Percentiles rank a stretch among this genome's conserved stretches.
These are phyloP conservation scores for Meles meles DNA, from an alignment of 2,113 vertebrate species.

Conservation along the genomic window DNA sequence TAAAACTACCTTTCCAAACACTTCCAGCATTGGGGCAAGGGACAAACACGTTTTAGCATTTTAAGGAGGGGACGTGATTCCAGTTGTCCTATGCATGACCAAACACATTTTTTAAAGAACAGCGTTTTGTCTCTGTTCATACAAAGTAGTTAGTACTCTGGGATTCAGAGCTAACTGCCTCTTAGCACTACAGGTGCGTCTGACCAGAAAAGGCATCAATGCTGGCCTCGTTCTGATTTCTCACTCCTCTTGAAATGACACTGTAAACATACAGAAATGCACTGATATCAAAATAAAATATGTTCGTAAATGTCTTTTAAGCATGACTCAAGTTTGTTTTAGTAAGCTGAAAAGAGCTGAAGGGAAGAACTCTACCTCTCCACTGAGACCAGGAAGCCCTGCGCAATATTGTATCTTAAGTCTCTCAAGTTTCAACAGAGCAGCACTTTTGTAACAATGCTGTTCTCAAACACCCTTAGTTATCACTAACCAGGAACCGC, in stretches of 20 bases:
- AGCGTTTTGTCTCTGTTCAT: background rate
- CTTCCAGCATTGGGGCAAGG: background rate
- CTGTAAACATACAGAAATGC: background rate
- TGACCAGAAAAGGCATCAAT: background rate
- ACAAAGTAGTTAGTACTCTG: background rate
- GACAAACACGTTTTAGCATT: background rate
- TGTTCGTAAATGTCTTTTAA: background rate
- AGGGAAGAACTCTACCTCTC: background rate
- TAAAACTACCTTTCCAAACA: background rate
- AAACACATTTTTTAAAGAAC: background rate
- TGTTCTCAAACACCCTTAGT: conserved; percentile 13
- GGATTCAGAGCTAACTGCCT: background rate
- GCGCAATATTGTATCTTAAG: background rate
- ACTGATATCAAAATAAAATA: background rate
- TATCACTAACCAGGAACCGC: conserved; percentile 35
- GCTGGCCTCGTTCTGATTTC: background rate
- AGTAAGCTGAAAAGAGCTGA: background rate
- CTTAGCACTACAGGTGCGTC: background rate
- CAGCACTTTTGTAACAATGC: conserved; percentile 34
- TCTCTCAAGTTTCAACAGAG: conserved; percentile 52
- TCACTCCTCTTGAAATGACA: background rate
- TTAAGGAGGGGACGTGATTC: background rate
- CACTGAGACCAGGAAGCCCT: background rate
- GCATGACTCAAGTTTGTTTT: background rate
- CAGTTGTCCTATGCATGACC: background rate